These are phyloP conservation scores for Calidris pygmaea DNA, from an alignment of 2,113 vertebrate genomes.

Conservation along the genomic window DNA sequence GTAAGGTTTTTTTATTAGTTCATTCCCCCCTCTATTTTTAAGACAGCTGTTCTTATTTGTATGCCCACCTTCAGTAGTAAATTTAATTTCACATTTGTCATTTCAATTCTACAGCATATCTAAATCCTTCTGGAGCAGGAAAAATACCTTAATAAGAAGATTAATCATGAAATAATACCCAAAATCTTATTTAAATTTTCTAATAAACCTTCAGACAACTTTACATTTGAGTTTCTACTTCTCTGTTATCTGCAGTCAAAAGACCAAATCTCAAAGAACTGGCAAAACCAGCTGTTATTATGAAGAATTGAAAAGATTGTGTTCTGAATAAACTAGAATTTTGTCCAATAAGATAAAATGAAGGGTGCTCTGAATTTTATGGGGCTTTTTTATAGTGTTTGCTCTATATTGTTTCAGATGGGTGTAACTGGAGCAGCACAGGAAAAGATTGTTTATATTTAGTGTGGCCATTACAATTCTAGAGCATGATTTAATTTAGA, in stretches of 20 bases:
- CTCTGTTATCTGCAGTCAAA: not conserved
- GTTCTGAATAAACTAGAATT: not conserved
- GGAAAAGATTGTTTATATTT: not conserved
- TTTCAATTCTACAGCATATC: not conserved
- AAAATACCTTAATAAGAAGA: not conserved
- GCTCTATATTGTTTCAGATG: not conserved
- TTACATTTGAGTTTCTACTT: not conserved
- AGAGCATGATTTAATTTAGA: not conserved
- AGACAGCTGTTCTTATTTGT: not conserved
- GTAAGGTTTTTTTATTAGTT: not conserved
- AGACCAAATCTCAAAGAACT: not conserved
- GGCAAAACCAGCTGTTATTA: not conserved
- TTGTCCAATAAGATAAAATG: not conserved
- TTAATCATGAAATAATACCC: not conserved
- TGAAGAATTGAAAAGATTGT: not conserved
- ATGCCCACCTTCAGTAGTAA: not conserved
- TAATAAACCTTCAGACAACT: not conserved
- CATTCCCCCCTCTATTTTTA: not conserved
- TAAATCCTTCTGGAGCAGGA: not conserved
- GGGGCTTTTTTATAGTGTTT: not conserved
- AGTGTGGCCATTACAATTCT: not conserved
- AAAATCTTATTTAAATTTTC: not conserved
- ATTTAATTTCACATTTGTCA: conserved; percentile 19
- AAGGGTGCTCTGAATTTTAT: not conserved
- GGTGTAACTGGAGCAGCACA: not conserved